Percentiles rank a stretch among this genome's conserved stretches.
Evolutionary conservation across 92 coral and sea anemone species (phyloP).

Genomic region (Muricea muricata): DNA sequence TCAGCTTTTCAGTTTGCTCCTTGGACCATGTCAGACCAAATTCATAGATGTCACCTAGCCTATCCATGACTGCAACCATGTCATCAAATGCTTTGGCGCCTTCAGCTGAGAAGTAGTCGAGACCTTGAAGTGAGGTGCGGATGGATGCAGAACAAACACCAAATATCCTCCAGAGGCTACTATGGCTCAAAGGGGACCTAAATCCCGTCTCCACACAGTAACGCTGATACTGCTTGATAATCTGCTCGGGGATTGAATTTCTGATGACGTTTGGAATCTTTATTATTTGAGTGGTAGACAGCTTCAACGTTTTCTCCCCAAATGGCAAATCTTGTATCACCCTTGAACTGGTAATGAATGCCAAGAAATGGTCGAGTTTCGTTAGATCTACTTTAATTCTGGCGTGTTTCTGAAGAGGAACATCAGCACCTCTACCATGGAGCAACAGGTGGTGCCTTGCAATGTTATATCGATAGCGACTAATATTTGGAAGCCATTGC

Average conservation of each 20-base stretch:
- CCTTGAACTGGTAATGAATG: constrained; percentile 60
- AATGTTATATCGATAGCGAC: constrained; percentile 57
- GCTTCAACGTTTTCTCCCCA: constrained; percentile 54
- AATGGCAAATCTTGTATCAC: constrained; percentile 67
- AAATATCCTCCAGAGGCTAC: constrained; percentile 49
- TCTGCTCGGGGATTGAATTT: constrained; percentile 56
- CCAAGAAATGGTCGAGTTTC: constrained; percentile 56
- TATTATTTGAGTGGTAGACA: constrained; percentile 23
- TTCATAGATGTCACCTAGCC: constrained; percentile 56
- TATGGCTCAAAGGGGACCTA: constrained; percentile 50
- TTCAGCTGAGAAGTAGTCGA: constrained; percentile 55
- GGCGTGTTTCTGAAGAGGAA: constrained; percentile 21
- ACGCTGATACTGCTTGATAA: constrained; percentile 53
- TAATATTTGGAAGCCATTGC: constrained; percentile 50
- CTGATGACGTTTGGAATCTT: constrained; percentile 57
- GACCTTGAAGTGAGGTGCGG: constrained; percentile 58
- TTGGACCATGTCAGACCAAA: constrained; percentile 50
- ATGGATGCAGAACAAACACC: constrained; percentile 65
- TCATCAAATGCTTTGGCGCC: constrained; percentile 64
- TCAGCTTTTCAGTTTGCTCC: constrained; percentile 51
- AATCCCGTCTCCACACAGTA: constrained; percentile 63
- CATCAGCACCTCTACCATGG: constrained; percentile 49
- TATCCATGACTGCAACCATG: constrained; percentile 37
- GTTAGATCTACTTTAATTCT: constrained; percentile 23
- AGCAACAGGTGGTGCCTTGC: constrained; percentile 57